A percentile compares a stretch with the other conserved stretches of the same genome.
phyloP scores from a whole-genome alignment of 2,113 vertebrate species.

The Zosterops lateralis region DNA sequence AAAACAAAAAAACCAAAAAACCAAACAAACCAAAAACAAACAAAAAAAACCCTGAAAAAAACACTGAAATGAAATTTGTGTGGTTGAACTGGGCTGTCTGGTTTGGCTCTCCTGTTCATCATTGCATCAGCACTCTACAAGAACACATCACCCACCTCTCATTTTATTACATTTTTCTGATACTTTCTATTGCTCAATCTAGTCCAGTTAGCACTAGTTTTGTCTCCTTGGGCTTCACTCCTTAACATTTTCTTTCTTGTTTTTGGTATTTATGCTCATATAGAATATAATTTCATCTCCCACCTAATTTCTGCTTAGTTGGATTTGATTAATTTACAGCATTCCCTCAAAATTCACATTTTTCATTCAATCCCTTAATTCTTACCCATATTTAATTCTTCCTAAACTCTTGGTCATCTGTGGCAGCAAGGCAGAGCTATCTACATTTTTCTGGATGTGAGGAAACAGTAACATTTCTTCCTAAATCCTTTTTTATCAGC shows the following conservation, averaged over 20 bases:
- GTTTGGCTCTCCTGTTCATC: background rate
- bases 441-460: background rate
- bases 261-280: background rate
- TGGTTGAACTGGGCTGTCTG: background rate
- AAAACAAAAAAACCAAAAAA: too few species aligned
- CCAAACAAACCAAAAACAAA: too few species aligned
- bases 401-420: background rate
- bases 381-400: background rate
- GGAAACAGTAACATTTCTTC: background rate
- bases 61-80: background rate
- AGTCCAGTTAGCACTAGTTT: background rate
- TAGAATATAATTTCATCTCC: background rate
- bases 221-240: background rate
- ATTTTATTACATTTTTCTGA: background rate
- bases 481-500: background rate
- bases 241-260: background rate
- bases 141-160: background rate
- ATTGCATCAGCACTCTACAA: background rate
- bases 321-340: background rate
- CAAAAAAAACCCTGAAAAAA: background rate
- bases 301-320: background rate
- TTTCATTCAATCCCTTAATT: background rate
- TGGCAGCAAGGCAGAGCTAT: background rate
- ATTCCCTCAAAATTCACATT: background rate
- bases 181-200: background rate